Conservation (phyloP, 2,797 vertebrate species). For the Cercopithecus petaurista region DNA sequence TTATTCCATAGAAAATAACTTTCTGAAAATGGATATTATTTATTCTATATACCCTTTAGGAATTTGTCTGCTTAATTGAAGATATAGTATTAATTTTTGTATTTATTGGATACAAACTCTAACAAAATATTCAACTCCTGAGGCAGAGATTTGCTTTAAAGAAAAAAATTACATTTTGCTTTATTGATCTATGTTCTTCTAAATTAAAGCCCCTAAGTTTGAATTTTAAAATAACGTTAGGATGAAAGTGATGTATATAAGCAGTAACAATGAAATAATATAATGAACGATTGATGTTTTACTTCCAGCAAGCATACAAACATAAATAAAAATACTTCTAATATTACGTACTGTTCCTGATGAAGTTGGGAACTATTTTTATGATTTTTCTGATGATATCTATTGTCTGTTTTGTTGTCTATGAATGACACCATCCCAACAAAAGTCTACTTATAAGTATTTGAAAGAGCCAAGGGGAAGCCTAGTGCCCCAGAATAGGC, state of each 20-base stretch:
- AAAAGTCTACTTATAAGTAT: not conserved
- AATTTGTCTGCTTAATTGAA: slow-evolving; percentile 66
- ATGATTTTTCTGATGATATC: not conserved
- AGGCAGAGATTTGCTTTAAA: slow-evolving; percentile 74
- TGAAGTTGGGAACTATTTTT: not conserved
- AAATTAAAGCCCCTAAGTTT: slow-evolving; percentile 66
- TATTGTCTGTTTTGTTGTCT: not conserved
- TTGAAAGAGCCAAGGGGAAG: not conserved
- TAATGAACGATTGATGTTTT: slow-evolving; percentile 14
- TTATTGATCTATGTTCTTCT: slow-evolving; percentile 71
- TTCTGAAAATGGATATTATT: not conserved
- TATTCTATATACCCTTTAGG: slow-evolving; percentile 44
- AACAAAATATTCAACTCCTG: slow-evolving; percentile 70
- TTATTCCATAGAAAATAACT: not conserved
- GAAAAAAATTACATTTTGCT: slow-evolving; percentile 73
- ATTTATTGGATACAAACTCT: slow-evolving; percentile 53
- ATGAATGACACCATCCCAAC: not conserved
- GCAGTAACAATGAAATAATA: not conserved
- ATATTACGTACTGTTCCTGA: not conserved
- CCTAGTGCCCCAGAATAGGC: fast-evolving
- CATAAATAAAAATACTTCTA: not conserved
- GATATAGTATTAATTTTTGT: slow-evolving; percentile 50
- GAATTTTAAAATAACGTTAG: slow-evolving; percentile 63
- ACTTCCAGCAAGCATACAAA: not conserved
- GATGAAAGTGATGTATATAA: slow-evolving; percentile 30